phyloP scores from a whole-genome alignment of 2,113 vertebrate species.

The Mesitornis unicolor region DNA sequence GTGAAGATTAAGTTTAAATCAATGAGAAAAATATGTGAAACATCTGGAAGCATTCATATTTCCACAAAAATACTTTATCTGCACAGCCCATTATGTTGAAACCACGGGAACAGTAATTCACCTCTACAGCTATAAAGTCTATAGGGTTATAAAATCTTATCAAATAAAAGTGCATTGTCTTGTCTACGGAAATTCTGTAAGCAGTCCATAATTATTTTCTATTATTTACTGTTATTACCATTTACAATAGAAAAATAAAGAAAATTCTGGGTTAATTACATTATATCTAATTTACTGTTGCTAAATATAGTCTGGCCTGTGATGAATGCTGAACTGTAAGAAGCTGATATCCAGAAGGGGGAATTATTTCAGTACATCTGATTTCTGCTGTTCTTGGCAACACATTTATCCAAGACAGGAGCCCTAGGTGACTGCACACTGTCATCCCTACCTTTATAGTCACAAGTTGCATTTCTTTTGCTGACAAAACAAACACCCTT shows the following conservation, averaged over 20 bases:
- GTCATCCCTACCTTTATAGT: rapidly evolving
- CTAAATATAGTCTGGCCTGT: background rate
- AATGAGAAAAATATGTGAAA: background rate
- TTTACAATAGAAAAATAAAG: background rate
- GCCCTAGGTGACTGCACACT: background rate
- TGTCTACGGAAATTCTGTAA: conserved; percentile 16
- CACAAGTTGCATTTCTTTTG: background rate
- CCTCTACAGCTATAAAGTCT: background rate
- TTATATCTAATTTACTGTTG: background rate
- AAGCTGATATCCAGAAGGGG: background rate
- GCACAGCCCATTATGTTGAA: background rate
- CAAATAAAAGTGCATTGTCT: conserved; percentile 20
- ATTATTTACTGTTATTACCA: conserved; percentile 16
- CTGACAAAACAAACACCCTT: background rate
- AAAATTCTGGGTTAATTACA: conserved; percentile 31
- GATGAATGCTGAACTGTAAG: background rate
- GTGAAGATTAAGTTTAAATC: background rate
- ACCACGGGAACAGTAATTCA: background rate
- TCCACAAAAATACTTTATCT: background rate
- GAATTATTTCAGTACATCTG: background rate
- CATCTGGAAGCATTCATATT: background rate
- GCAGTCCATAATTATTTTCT: conserved; percentile 52
- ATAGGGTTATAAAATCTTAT: background rate
- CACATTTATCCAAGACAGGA: background rate
- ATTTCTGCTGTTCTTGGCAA: background rate